A percentile compares a stretch with the other conserved stretches of the same genome.
phyloP scores from a whole-genome alignment of 2,113 vertebrate genomes.

The Pedionomus torquatus region DNA sequence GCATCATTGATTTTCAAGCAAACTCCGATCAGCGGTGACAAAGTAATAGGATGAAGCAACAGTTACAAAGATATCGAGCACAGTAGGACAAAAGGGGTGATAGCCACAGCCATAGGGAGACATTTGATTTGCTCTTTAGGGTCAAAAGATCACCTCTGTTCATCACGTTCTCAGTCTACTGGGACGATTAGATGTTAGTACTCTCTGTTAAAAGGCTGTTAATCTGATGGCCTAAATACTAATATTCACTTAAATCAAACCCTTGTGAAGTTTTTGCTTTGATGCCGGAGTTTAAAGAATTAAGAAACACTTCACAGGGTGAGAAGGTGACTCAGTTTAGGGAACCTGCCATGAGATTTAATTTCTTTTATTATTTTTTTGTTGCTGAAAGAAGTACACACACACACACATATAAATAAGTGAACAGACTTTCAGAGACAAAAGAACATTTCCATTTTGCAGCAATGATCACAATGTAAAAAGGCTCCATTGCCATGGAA shows the following conservation, averaged over 20 bases:
- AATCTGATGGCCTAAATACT: constrained; percentile 1
- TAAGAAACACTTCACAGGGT: constrained; percentile 8
- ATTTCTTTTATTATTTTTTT: constrained; percentile 46
- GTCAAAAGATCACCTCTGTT: neutral
- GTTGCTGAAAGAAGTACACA: constrained; percentile 18
- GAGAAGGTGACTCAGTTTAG: constrained; percentile 22
- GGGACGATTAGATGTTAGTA: neutral
- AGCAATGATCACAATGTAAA: constrained; percentile 71
- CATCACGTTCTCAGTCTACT: neutral
- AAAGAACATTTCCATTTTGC: constrained; percentile 76
- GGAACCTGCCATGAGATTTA: constrained; percentile 39
- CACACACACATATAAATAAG: constrained; percentile 39
- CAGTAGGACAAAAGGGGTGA: neutral
- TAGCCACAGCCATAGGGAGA: neutral
- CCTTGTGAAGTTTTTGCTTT: constrained; percentile 18
- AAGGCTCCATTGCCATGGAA: constrained; percentile 76
- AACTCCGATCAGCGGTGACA: neutral
- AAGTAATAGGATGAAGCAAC: neutral
- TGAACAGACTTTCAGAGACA: constrained; percentile 62
- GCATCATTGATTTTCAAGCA: neutral
- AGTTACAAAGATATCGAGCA: neutral
- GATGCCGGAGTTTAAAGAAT: constrained; percentile 39
- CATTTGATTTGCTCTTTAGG: neutral
- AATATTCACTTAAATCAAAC: constrained; percentile 42
- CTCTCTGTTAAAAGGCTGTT: constrained; percentile 2